Evolutionary conservation across 2,888 invertebrate genomes (phyloP).

Genomic region (Lymantria dispar): DNA sequence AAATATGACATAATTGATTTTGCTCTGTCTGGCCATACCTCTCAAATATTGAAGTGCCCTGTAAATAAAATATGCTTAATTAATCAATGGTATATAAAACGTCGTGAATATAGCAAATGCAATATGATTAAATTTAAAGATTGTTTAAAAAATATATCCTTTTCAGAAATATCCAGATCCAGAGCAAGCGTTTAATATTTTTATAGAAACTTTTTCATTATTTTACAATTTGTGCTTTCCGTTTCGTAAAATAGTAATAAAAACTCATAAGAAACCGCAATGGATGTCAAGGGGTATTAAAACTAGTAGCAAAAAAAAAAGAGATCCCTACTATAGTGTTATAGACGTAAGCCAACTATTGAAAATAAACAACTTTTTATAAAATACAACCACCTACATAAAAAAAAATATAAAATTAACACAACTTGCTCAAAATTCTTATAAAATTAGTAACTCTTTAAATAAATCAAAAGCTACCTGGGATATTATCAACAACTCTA

Average conservation of each 20-base stretch:
- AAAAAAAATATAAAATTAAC: background rate
- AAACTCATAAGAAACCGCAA: background rate
- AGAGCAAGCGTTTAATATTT: background rate
- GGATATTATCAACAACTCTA: background rate
- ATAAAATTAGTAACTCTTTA: background rate
- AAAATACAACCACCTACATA: background rate
- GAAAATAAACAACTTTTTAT: background rate
- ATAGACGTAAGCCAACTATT: background rate
- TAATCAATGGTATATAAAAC: background rate
- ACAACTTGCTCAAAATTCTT: background rate
- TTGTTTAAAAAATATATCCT: background rate
- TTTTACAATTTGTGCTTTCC: background rate
- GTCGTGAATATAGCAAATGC: background rate
- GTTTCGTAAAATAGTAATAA: background rate
- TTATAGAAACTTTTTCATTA: background rate
- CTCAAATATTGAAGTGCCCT: background rate
- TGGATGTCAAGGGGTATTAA: background rate
- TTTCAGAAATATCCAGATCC: background rate
- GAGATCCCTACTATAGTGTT: background rate
- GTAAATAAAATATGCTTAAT: background rate
- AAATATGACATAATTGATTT: no score
- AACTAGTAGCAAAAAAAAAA: background rate
- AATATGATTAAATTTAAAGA: background rate
- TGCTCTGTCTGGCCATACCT: background rate
- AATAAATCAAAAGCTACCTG: background rate